These are phyloP conservation scores for Caenorhabditis wallacei DNA, from an alignment of 2,888 invertebrate species.

Conservation along the genomic window DNA sequence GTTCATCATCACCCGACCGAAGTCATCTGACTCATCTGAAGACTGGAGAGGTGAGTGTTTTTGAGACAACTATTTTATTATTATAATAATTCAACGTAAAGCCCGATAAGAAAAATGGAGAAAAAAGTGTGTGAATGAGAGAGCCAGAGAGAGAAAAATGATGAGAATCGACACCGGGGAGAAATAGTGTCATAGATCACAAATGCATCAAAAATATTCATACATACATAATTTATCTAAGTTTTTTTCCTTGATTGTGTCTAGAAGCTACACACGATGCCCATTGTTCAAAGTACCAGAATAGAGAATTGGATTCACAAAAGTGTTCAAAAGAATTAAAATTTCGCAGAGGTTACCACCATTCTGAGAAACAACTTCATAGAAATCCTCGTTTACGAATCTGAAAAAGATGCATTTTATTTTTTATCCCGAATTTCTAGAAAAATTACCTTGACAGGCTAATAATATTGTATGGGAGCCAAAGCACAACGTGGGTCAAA, in stretches of 20 bases:
- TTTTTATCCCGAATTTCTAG: not conserved
- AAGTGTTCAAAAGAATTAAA: constrained; percentile 78
- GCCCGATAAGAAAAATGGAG: not conserved
- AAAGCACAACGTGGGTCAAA: constrained; percentile 74
- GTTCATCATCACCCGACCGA: constrained; percentile 39
- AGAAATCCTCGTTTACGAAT: constrained; percentile 66
- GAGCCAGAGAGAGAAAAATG: not conserved
- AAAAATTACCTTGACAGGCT: constrained; percentile 67
- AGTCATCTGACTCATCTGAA: constrained; percentile 55
- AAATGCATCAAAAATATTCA: constrained; percentile 33
- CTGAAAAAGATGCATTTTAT: constrained; percentile 37
- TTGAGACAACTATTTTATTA: constrained; percentile 8
- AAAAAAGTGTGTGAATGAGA: constrained; percentile 3
- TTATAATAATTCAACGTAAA: constrained; percentile 20
- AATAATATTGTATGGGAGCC: constrained; percentile 80
- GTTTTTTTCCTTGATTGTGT: constrained; percentile 4
- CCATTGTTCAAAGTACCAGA: constrained; percentile 55
- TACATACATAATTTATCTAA: constrained; percentile 52
- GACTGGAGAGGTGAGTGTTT: constrained; percentile 50
- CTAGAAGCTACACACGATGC: constrained; percentile 36
- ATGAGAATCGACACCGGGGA: constrained; percentile 1
- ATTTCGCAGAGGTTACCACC: constrained; percentile 77
- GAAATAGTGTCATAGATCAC: constrained; percentile 43
- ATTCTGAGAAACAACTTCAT: constrained; percentile 62
- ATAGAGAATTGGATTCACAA: constrained; percentile 81